These are phyloP conservation scores for Natrix natrix DNA, from an alignment of 2,797 vertebrate species.

Conservation along the genomic window DNA sequence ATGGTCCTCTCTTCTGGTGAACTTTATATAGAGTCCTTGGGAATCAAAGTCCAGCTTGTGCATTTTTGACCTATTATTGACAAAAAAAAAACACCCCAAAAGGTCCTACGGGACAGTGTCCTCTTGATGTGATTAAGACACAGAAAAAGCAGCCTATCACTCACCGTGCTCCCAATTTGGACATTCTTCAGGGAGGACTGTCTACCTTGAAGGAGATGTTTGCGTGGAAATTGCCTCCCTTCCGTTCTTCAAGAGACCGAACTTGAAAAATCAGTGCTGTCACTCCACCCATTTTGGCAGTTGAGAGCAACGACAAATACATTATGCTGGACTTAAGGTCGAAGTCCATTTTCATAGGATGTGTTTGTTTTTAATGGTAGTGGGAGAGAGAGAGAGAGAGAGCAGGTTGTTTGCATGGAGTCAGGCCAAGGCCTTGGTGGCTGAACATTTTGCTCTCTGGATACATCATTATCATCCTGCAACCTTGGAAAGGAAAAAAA, in stretches of 20 bases:
- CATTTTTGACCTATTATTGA: neutral
- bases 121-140: neutral
- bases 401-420: neutral
- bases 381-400: neutral
- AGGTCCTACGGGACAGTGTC: neutral
- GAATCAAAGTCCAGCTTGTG: neutral
- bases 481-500: neutral
- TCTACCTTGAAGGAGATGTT: neutral
- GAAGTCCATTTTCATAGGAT: conserved; percentile 13
- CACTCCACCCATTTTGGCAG: neutral
- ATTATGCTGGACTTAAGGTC: neutral
- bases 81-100: neutral
- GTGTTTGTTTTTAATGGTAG: conserved; percentile 1
- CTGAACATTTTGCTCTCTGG: neutral
- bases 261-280: neutral
- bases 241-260: neutral
- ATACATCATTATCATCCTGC: neutral
- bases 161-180: neutral
- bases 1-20: neutral
- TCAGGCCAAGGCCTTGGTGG: neutral
- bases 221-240: neutral
- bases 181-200: neutral
- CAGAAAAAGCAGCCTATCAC: neutral
- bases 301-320: neutral
- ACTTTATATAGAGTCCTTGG: neutral